These are phyloP conservation scores for Apostichopus californicus DNA, from an alignment of 35 echinoderm and acorn worm species.

Conservation along the genomic window DNA sequence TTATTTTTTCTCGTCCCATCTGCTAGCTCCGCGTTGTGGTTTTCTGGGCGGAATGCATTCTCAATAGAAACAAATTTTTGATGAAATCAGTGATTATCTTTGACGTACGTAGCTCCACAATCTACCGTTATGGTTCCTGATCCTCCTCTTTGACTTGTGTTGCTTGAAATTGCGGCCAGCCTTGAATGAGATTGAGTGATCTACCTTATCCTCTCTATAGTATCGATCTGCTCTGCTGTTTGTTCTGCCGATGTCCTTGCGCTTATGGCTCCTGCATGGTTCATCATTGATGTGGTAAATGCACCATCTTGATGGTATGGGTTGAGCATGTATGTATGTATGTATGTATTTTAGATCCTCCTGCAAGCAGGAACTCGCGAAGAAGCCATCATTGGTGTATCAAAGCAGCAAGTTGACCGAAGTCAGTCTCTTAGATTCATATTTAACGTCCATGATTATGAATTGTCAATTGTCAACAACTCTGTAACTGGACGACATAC, in stretches of 20 bases:
- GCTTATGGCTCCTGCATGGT: neutral
- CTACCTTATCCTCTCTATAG: neutral
- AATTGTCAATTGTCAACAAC: too few species aligned
- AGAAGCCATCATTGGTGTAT: too few species aligned
- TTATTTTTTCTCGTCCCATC: slow-evolving; percentile 20
- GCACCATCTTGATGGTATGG: slow-evolving; percentile 12
- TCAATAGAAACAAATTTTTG: neutral
- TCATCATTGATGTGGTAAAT: slow-evolving; percentile 19
- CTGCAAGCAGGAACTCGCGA: too few species aligned
- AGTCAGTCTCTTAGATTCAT: too few species aligned
- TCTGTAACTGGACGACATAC: too few species aligned
- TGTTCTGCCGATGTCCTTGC: slow-evolving; percentile 5
- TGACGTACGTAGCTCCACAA: slow-evolving; percentile 37
- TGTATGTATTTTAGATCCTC: too few species aligned
- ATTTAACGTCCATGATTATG: too few species aligned
- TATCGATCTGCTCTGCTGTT: neutral
- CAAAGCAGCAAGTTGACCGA: too few species aligned
- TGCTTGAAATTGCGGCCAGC: neutral
- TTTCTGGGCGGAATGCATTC: slow-evolving; percentile 3
- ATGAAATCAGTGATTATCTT: slow-evolving; percentile 19
- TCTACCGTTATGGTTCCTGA: neutral
- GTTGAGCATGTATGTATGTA: too few species aligned
- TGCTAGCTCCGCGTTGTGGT: slow-evolving; percentile 50
- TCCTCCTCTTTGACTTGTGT: neutral
- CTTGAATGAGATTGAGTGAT: slow-evolving; percentile 4